Evolutionary conservation across 2,888 invertebrate species (phyloP), one percentile per base, ranked within the genome.

Genomic region (Lithophane semibrunnea): DNA sequence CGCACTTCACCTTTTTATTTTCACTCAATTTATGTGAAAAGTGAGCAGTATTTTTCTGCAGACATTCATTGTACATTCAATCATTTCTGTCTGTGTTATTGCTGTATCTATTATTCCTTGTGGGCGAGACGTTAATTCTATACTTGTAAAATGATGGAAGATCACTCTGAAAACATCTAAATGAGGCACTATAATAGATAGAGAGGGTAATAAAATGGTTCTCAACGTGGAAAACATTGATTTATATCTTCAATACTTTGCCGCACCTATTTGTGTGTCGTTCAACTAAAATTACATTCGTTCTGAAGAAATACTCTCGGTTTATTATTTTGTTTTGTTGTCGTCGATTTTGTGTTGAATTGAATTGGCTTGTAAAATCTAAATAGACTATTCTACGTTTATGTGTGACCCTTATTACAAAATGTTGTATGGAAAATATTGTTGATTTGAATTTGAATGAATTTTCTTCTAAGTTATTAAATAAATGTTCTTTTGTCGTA

Each of bases 21-120:
- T 65, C 64, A 69, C 69, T 75, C 49, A 80, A 73, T 75, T 65
- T 52, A 69, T 29, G 64, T 68, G 54, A 73, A 72, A 82, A 83
- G 29, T 80, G 75, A 76, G 63, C 65, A 72, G 70, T 81, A 88
- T 84, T 85, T 83, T 85, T 81, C 79, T 80, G 58, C 69, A 75
- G 73, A 79, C 61, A 79, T 73, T 76, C 42, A 82, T 78, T 82
- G 67, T 69, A 65, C 73, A 84, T 82, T 86, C 75, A 83, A 83
- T 83, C 60, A 76, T 80, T 80, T 86, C 70, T 75, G 70, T 73
- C 37, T 81, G 77, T 81, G 77, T 86, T 80, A 85, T 84, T 82
- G 63, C 77, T 79, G 72, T 71, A 83, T 85, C 37, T 61, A 75
- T 81, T 86, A 89, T 83, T 77, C 12, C 54, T 18, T 67, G 64